Percentiles rank a stretch among this genome's conserved stretches.
Conservation (phyloP, 2,797 vertebrate species). For the Myotis vivesi region DNA sequence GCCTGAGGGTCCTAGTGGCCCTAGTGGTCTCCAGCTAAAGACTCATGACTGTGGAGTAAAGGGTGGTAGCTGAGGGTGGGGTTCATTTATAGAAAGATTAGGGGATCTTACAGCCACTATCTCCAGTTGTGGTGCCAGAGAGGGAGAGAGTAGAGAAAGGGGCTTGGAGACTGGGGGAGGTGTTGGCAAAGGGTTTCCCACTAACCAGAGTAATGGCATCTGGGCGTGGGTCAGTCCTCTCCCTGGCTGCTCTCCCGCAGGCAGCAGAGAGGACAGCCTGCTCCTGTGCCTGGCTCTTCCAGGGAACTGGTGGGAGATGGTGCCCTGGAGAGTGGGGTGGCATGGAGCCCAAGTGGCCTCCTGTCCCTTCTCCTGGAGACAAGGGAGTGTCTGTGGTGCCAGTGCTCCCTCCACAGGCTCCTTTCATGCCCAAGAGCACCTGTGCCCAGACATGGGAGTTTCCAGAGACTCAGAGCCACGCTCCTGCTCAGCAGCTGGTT, state of each 20-base stretch:
- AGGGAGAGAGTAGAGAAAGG: not conserved
- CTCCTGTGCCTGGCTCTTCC: not conserved
- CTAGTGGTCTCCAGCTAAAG: not conserved
- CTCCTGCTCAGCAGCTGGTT: not conserved
- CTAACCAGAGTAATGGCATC: not conserved
- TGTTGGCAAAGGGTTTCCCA: not conserved
- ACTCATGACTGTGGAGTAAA: not conserved
- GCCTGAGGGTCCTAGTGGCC: not conserved
- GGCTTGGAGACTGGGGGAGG: not conserved
- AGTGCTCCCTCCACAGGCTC: not conserved
- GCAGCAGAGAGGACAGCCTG: not conserved
- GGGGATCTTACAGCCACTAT: not conserved
- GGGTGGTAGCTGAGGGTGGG: not conserved
- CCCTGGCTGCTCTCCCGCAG: not conserved
- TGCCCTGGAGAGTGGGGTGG: not conserved
- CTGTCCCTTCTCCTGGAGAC: rapidly evolving
- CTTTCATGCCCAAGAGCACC: not conserved
- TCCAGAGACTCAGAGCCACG: not conserved
- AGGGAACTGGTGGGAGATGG: not conserved
- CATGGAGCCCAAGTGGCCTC: no score
- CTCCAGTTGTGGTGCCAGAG: not conserved
- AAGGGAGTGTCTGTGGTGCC: not conserved
- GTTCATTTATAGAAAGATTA: not conserved
- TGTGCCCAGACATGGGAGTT: not conserved
- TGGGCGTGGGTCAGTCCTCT: not conserved